These are phyloP conservation scores for Phaethon lepturus DNA, from an alignment of 2,113 vertebrate species.

Conservation along the genomic window DNA sequence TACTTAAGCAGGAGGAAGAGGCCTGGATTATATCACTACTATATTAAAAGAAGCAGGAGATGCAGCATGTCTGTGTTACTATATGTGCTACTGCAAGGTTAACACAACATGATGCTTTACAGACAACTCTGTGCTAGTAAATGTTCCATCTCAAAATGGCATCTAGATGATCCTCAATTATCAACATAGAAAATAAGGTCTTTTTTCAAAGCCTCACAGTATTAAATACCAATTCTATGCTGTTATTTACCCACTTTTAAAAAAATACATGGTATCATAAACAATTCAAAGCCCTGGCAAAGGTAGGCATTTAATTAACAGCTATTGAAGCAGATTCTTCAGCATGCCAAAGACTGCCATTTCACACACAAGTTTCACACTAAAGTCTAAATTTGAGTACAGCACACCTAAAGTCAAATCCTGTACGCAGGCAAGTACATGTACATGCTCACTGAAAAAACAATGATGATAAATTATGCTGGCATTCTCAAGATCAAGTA, in stretches of 20 bases:
- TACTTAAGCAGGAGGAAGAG: not conserved
- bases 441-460: not conserved
- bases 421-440: not conserved
- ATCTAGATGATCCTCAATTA: not conserved
- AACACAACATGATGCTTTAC: not conserved
- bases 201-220: not conserved
- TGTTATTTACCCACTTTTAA: not conserved
- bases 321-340: not conserved
- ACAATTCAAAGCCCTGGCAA: not conserved
- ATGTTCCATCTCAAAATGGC: not conserved
- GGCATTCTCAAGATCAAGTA: not conserved
- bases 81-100: not conserved
- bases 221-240: not conserved
- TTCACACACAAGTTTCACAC: not conserved
- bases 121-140: not conserved
- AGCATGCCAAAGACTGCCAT: not conserved
- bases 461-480: not conserved
- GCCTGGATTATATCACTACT: not conserved
- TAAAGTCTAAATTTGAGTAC: not conserved
- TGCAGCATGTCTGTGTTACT: not conserved
- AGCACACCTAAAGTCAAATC: not conserved
- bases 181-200: not conserved
- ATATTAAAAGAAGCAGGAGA: not conserved
- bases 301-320: not conserved
- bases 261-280: not conserved